Percentiles rank a stretch among this genome's conserved stretches.
These are phyloP conservation scores for Champsocephalus esox DNA, from an alignment of 2,797 vertebrate species.

Conservation along the genomic window DNA sequence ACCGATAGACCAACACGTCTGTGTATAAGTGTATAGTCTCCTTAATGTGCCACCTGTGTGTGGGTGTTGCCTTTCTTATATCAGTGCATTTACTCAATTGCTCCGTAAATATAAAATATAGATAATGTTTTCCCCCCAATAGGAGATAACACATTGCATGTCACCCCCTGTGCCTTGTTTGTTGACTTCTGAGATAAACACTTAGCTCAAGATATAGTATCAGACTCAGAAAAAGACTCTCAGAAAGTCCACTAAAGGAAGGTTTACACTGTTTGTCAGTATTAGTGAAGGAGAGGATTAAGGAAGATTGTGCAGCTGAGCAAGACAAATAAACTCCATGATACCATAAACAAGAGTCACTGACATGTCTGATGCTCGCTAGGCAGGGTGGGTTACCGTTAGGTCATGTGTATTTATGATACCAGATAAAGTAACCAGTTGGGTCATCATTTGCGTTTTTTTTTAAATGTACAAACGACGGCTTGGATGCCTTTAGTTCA, in stretches of 20 bases:
- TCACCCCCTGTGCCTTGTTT: neutral
- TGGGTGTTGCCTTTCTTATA: slow-evolving; percentile 1
- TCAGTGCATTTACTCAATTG: neutral
- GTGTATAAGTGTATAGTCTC: neutral
- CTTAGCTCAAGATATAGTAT: neutral
- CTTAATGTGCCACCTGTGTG: neutral
- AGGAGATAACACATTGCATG: neutral
- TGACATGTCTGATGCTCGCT: neutral
- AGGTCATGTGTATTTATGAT: neutral
- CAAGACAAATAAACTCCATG: neutral
- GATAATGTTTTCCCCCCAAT: neutral
- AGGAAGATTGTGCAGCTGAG: neutral
- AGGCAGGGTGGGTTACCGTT: neutral
- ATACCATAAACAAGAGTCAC: neutral
- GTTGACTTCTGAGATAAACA: neutral
- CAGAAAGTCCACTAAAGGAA: slow-evolving; percentile 10
- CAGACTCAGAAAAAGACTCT: neutral
- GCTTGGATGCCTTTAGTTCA: neutral
- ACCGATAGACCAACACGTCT: neutral
- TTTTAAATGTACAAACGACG: neutral
- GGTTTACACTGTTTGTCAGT: neutral
- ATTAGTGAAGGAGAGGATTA: neutral
- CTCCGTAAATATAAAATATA: neutral
- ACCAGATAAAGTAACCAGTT: neutral
- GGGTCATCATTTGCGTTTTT: neutral